These are phyloP conservation scores for Resseliella maxima DNA, from an alignment of 2,888 invertebrate species.

Conservation along the genomic window DNA sequence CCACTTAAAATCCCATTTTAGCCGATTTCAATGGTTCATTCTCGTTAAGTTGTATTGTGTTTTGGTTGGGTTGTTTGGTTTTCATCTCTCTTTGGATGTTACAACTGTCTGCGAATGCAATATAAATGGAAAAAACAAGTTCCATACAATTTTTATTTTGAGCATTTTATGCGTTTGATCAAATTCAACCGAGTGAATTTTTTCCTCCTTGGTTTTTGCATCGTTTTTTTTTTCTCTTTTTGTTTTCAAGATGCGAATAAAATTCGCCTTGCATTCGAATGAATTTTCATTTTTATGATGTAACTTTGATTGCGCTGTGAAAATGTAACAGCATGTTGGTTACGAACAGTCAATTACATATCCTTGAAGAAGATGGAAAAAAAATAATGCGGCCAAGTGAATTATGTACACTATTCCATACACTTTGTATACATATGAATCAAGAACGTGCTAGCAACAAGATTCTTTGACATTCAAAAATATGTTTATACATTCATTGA, in stretches of 20 bases:
- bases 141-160: conserved; percentile 34
- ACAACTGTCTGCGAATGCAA: neutral
- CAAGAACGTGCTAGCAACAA: neutral
- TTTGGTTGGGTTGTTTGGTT: neutral
- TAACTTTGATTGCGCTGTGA: neutral
- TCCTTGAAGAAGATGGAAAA: neutral
- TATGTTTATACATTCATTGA: neutral
- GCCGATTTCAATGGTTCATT: neutral
- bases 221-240: neutral
- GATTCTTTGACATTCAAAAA: conserved; percentile 19
- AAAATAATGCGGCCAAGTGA: neutral
- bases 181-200: neutral
- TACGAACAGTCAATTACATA: neutral
- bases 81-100: neutral
- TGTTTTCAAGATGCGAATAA: neutral
- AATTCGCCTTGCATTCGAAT: neutral
- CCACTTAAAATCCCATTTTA: neutral
- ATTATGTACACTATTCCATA: neutral
- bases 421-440: neutral
- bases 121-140: neutral
- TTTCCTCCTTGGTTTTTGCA: neutral
- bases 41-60: neutral
- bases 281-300: neutral
- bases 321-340: neutral
- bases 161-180: conserved; percentile 20